phyloP scores from a whole-genome alignment of 2,113 vertebrate species.

The Ursus arctos region DNA sequence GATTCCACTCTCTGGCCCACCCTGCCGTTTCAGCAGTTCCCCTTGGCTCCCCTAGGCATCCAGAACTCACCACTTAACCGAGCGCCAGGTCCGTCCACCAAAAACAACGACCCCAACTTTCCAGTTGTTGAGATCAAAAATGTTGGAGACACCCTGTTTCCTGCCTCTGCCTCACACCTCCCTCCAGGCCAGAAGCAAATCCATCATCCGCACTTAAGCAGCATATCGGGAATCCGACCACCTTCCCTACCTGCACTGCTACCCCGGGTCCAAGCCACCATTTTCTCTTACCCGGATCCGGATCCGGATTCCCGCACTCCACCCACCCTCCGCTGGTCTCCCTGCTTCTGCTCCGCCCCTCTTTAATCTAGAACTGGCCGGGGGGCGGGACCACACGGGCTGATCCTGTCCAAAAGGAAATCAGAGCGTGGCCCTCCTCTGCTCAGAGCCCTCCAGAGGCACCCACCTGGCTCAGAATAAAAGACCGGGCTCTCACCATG shows the following conservation, averaged over 20 bases:
- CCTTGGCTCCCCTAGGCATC: background rate
- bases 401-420: background rate
- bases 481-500: background rate
- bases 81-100: background rate
- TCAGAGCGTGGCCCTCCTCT: background rate
- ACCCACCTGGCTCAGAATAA: background rate
- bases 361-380: background rate
- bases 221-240: background rate
- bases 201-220: background rate
- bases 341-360: background rate
- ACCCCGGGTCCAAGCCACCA: background rate
- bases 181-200: background rate
- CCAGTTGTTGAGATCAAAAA: background rate
- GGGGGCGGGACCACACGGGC: background rate
- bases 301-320: fast-evolving
- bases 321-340: background rate
- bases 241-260: fast-evolving
- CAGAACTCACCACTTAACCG: background rate
- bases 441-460: background rate
- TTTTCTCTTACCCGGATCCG: background rate
- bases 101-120: background rate
- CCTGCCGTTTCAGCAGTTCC: background rate
- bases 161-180: background rate
- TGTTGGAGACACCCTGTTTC: background rate
- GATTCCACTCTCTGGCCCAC: too few relatives aligned